A percentile compares a stretch with the other conserved stretches of the same genome.
Evolutionary conservation across 2,113 vertebrate genomes (phyloP).

Genomic region (Thalassarche chlororhynchos): DNA sequence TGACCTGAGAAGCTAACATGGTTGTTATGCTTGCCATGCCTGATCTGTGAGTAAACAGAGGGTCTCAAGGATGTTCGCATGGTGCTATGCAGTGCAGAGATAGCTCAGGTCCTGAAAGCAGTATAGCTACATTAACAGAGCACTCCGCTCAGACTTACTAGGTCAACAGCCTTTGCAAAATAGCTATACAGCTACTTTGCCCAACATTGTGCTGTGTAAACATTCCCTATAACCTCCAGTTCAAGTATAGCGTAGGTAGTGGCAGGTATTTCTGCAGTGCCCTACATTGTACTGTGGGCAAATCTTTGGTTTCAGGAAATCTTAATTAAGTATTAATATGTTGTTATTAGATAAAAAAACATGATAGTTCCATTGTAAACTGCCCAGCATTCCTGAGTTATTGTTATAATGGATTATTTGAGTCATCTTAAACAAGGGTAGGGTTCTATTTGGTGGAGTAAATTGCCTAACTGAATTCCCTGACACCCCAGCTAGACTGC

Average conservation of each 20-base stretch:
- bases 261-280: not conserved
- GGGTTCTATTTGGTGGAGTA: not conserved
- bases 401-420: not conserved
- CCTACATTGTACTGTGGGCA: not conserved
- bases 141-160: not conserved
- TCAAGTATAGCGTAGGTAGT: not conserved
- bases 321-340: not conserved
- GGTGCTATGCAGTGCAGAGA: not conserved
- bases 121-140: not conserved
- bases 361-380: not conserved
- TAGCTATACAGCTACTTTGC: not conserved
- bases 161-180: not conserved
- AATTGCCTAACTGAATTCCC: not conserved
- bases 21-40: not conserved
- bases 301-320: not conserved
- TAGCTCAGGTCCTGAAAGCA: not conserved
- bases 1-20: not conserved
- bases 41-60: not conserved
- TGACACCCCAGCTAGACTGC: not conserved
- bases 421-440: slow-evolving; percentile 34
- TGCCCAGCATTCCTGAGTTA: not conserved
- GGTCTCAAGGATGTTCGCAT: not conserved
- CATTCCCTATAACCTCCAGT: not conserved
- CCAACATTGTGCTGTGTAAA: not conserved
- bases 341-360: not conserved